Evolutionary conservation across 2,113 vertebrate species (phyloP), one percentile per base, ranked within the genome.

Genomic region (Pseudonaja textilis): DNA sequence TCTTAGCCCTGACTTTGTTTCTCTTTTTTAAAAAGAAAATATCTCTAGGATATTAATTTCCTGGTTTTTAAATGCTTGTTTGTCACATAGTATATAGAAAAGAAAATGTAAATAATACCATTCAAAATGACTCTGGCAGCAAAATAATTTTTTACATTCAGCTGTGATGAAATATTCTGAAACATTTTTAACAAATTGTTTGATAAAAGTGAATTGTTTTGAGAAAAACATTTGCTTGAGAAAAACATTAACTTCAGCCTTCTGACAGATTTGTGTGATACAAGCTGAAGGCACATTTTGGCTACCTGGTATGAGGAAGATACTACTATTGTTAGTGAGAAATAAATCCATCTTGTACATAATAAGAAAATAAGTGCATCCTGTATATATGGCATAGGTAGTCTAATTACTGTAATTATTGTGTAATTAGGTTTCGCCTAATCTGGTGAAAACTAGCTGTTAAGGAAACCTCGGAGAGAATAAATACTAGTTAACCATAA

Each of bases 301-400:
- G 47, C 69, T 81, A 91, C 86, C 23, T 10, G 90, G 90, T 85
- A 87, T 87, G 94, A 91, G 89, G 34, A 85, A 94, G 92, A 3
- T 85, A 93, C 47, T 86, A 93, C 94, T 89, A 47, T 91, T 94
- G 94, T 95, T 91, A 92, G 54, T 64, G 50, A 29, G 23, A 69
- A 95, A 59, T 89, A 93, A 93, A 34, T 93, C 11, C 74, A 81
- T 94, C 87, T 34, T 95, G 42, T 87, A 95, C 91, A 92, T 95
- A 59, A 69, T 16, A 34, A 34, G 34, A 69, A 69, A 69, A 69
- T 69, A 34, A n/a, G 14, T 69, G 14, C n/a, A 34, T 69, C n/a
- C 64, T 1, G 5, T 69, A 69, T 69, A 34, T n/a, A 69, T 1
- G 5, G 29, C 12, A n/a, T n/a, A 69, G 29, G 11, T 39, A n/a